Evolutionary conservation across 2,797 vertebrate genomes (phyloP).

Genomic region (Eptatretus atami): DNA sequence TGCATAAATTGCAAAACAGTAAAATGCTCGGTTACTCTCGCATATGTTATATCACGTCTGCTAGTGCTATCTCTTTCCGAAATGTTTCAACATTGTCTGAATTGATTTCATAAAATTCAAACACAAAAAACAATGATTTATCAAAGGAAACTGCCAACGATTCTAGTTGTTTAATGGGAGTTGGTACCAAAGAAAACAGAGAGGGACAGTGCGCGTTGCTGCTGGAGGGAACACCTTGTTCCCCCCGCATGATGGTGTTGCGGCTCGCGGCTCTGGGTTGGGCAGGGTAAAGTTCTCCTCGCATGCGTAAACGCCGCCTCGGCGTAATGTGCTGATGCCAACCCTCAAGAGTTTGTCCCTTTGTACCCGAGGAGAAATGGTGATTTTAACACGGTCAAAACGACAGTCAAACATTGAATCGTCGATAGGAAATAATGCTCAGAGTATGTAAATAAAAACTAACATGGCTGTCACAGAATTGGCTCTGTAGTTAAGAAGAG

Average conservation of each 20-base stretch:
- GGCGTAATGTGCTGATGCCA: slow-evolving; percentile 32
- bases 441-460: not conserved
- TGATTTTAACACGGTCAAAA: not conserved
- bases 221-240: slow-evolving; percentile 21
- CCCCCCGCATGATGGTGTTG: slow-evolving; percentile 12
- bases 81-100: too few species aligned
- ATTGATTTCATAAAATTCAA: too few species aligned
- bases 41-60: too few species aligned
- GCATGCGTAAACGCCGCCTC: slow-evolving; percentile 51
- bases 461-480: slow-evolving; percentile 26
- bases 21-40: too few species aligned
- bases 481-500: slow-evolving; percentile 20
- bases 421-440: not conserved
- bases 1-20: too few species aligned
- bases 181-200: slow-evolving; percentile 51
- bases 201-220: slow-evolving; percentile 41
- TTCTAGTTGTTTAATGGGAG: not conserved
- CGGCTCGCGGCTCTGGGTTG: slow-evolving; percentile 35
- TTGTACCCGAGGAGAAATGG: slow-evolving; percentile 19
- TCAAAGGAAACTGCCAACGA: too few species aligned
- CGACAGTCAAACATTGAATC: not conserved
- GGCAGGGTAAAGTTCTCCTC: slow-evolving; percentile 30
- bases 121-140: too few species aligned
- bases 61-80: too few species aligned
- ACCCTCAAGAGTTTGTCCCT: slow-evolving; percentile 19